Evolutionary conservation across 2,888 invertebrate genomes (phyloP).

Genomic region (Ormia ochracea): DNA sequence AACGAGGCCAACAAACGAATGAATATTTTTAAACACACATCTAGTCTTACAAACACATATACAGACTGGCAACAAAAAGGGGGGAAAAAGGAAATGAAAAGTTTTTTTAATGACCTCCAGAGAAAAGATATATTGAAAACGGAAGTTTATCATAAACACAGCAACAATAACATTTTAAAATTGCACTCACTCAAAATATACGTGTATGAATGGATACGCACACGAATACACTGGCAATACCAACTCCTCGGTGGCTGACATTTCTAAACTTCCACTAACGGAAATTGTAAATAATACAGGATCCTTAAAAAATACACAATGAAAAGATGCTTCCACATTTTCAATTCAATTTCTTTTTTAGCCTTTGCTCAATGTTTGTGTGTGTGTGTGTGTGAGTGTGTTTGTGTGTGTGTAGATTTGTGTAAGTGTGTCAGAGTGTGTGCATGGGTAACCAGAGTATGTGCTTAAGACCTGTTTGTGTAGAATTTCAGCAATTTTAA

Average conservation of each 20-base stretch:
- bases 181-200: constrained; percentile 33
- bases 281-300: constrained; percentile 47
- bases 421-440: background rate
- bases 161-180: constrained; percentile 26
- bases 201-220: background rate
- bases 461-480: background rate
- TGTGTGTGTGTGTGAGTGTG: background rate
- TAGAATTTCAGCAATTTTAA: constrained; percentile 27
- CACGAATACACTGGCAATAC: background rate
- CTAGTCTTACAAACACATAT: background rate
- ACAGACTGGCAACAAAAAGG: background rate
- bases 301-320: constrained; percentile 34
- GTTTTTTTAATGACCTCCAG: constrained; percentile 21
- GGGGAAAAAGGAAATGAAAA: background rate
- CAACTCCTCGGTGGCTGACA: background rate
- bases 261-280: constrained; percentile 30
- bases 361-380: background rate
- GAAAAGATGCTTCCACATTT: constrained; percentile 16
- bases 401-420: background rate
- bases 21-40: background rate
- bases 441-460: background rate
- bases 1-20: background rate
- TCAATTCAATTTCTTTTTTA: background rate
- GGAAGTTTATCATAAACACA: constrained; percentile 53
- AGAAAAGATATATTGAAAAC: constrained; percentile 46